Evolutionary conservation across 2,113 vertebrate species (phyloP), one percentile per base, ranked within the genome.

Genomic region (Indri indri): DNA sequence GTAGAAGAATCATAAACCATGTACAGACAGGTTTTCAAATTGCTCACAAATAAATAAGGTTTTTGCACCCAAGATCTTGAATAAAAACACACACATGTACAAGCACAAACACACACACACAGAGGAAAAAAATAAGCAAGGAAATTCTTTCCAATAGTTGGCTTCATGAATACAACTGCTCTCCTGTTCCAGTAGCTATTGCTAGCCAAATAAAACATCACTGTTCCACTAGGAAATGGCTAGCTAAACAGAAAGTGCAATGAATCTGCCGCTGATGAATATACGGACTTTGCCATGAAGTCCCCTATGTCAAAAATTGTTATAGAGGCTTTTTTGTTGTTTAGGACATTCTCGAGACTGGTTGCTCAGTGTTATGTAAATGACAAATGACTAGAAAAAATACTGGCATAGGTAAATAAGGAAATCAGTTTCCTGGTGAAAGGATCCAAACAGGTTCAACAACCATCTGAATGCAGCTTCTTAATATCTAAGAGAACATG

Each of bases 131-230:
- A 99, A 99, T 99, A 99, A 99, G 98, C 98, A 99, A 96, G 96
- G 96, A 99, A 99, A 99, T 98, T 98, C 98, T 99, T 98, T 97
- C 91, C 88, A n/a, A 98, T 98, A 97, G 96, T 98, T 98, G 98
- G 98, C 95, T 98, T 98, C 98, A 97, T 97, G 98, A 99, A 99
- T 98, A 99, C 99, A 99, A 99, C 99, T 98, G 98, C 99, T 99
- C 99, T 98, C 98, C 99, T 99, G 99, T 99, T 98, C 98, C 98
- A 96, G 97, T 77, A 97, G 97, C 96, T 95, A 76, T 91, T 97
- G 91, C 97, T 50, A 96, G 99, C 99, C 99, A 99, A 99, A 99
- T 99, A 99, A 99, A 99, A 99, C 98, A 99, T 97, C 98, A 94
- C 92, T 97, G 98, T 98, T 99, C 98, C 99, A 99, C 97, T 98